Conservation (phyloP, 2,888 invertebrate genomes). For the Anthrax anthrax region DNA sequence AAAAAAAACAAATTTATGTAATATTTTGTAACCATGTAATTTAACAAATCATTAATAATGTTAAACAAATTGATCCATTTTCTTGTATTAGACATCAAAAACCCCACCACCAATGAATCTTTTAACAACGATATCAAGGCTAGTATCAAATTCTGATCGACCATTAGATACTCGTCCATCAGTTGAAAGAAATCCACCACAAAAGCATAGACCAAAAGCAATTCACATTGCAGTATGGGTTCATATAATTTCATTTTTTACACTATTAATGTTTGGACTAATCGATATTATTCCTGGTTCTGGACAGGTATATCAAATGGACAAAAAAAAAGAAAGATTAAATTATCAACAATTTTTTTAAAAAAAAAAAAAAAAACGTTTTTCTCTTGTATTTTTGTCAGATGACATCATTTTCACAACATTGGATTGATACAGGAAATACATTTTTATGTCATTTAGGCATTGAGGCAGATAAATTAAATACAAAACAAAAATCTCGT, state of each 20-base stretch:
- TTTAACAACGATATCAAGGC: slow-evolving; percentile 38
- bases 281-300: slow-evolving; percentile 35
- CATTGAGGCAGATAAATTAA: slow-evolving; percentile 14
- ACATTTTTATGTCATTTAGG: slow-evolving; percentile 30
- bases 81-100: slow-evolving; percentile 5
- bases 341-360: background rate
- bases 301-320: background rate
- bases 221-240: slow-evolving; percentile 35
- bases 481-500: slow-evolving; percentile 8
- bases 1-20: background rate
- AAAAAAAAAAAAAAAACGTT: background rate
- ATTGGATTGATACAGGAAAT: slow-evolving; percentile 26
- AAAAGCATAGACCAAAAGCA: slow-evolving; percentile 21
- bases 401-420: slow-evolving; percentile 22
- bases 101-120: slow-evolving; percentile 23
- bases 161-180: slow-evolving; percentile 11
- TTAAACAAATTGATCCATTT: background rate
- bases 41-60: background rate
- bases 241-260: slow-evolving; percentile 34
- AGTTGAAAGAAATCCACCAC: slow-evolving; percentile 8
- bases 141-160: slow-evolving; percentile 32
- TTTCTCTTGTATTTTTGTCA: slow-evolving; percentile 7
- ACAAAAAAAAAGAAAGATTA: background rate
- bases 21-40: no score
- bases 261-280: slow-evolving; percentile 36